phyloP scores from a whole-genome alignment of 2,888 invertebrate species.

The Polydrusus pterygomalis region DNA sequence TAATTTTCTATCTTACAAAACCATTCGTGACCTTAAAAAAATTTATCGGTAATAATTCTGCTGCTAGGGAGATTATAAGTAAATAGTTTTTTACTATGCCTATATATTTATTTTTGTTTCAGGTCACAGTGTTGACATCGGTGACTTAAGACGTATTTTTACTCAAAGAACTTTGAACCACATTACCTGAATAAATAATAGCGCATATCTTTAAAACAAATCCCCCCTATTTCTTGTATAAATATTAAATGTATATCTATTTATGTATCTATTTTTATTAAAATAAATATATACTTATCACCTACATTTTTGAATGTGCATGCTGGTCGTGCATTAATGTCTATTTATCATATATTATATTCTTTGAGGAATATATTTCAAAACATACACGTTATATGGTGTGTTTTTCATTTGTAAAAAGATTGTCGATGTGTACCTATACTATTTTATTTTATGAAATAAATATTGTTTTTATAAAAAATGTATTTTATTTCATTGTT shows the following conservation, averaged over 20 bases:
- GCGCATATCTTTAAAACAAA: slow-evolving; percentile 61
- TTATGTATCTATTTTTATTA: slow-evolving; percentile 62
- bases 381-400: slow-evolving; percentile 21
- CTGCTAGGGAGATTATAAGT: no score
- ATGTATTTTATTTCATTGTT: neutral
- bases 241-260: slow-evolving; percentile 58
- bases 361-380: slow-evolving; percentile 52
- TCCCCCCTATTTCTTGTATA: slow-evolving; percentile 54
- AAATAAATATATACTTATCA: slow-evolving; percentile 39
- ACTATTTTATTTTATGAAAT: slow-evolving; percentile 41
- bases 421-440: slow-evolving; percentile 37
- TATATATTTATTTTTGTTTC: slow-evolving; percentile 59
- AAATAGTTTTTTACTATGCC: no score
- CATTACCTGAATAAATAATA: slow-evolving; percentile 55
- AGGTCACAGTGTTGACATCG: slow-evolving; percentile 70
- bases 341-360: slow-evolving; percentile 47
- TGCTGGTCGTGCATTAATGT: slow-evolving; percentile 67
- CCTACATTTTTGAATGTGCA: slow-evolving; percentile 61
- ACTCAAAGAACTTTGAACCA: slow-evolving; percentile 66
- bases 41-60: no score
- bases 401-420: slow-evolving; percentile 50
- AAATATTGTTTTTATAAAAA: slow-evolving; percentile 21
- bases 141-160: slow-evolving; percentile 68
- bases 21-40: no score
- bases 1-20: no score